These are phyloP conservation scores for Autographa pulchrina DNA, from an alignment of 2,888 invertebrate species.

Conservation along the genomic window DNA sequence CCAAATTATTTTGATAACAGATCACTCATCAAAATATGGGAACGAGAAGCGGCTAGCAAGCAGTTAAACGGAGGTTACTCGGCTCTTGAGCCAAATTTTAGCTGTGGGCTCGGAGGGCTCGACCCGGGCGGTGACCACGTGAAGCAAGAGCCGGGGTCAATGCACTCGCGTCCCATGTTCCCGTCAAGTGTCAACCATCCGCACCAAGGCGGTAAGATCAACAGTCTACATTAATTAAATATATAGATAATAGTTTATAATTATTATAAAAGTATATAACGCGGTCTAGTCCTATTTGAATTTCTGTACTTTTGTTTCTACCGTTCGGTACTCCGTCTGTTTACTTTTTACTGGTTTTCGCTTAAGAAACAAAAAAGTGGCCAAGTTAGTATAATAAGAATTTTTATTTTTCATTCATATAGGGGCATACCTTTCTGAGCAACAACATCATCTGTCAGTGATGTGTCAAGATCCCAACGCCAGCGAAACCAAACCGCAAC, in stretches of 20 bases:
- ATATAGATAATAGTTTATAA: too few relatives aligned
- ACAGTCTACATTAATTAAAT: neutral
- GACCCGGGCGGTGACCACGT: constrained; percentile 90
- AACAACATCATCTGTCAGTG: constrained; percentile 83
- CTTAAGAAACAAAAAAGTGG: too few relatives aligned
- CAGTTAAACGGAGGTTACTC: constrained; percentile 88
- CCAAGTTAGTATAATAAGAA: neutral
- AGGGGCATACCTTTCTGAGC: constrained; percentile 85
- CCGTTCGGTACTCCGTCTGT: too few relatives aligned
- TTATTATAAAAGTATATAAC: too few relatives aligned
- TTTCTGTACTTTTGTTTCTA: too few relatives aligned
- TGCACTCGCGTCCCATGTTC: constrained; percentile 77
- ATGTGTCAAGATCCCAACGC: constrained; percentile 79
- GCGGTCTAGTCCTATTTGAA: too few relatives aligned
- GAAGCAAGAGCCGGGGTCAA: constrained; percentile 82
- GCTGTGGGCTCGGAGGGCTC: constrained; percentile 91
- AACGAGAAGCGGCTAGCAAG: constrained; percentile 91
- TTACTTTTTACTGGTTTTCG: too few relatives aligned
- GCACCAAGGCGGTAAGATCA: constrained; percentile 78
- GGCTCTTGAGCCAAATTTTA: constrained; percentile 90
- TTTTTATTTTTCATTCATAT: constrained; percentile 20
- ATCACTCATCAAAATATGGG: constrained; percentile 96
- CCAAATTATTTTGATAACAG: constrained; percentile 57
- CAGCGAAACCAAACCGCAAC: constrained; percentile 71
- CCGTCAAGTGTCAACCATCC: constrained; percentile 79